Conservation (phyloP, 2,797 vertebrate species). For the Acrossocheilus fasciatus region DNA sequence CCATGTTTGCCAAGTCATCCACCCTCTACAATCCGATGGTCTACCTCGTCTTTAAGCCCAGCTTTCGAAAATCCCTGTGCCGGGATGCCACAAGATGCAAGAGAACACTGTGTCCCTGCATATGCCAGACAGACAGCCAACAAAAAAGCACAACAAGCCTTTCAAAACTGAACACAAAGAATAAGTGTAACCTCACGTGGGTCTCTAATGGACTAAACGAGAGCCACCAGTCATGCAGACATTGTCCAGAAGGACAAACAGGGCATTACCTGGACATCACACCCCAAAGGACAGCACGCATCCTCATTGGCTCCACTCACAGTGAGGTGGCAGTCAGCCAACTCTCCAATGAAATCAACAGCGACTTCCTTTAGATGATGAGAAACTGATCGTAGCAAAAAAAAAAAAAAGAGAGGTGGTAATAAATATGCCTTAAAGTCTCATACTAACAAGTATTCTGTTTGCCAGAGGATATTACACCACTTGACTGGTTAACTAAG, state of each 20-base stretch:
- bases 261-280: conserved; percentile 63
- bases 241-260: conserved; percentile 62
- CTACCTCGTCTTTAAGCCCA: conserved; percentile 77
- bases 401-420: too few species aligned
- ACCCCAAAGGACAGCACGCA: conserved; percentile 73
- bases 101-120: conserved; percentile 69
- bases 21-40: conserved; percentile 76
- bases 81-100: conserved; percentile 69
- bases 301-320: conserved; percentile 70
- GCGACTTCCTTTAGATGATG: conserved; percentile 75
- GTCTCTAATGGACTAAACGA: conserved; percentile 69
- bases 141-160: conserved; percentile 62
- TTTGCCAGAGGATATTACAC: not conserved
- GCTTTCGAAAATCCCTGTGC: conserved; percentile 71
- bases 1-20: conserved; percentile 75
- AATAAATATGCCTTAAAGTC: not conserved
- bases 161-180: conserved; percentile 55
- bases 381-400: not conserved
- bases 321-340: conserved; percentile 78
- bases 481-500: not conserved
- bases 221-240: conserved; percentile 70
- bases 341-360: conserved; percentile 79
- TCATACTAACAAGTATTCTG: not conserved
- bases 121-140: conserved; percentile 59
- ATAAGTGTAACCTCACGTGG: conserved; percentile 72